phyloP scores from a whole-genome alignment of 2,888 invertebrate species.

The Lithophane semibrunnea region DNA sequence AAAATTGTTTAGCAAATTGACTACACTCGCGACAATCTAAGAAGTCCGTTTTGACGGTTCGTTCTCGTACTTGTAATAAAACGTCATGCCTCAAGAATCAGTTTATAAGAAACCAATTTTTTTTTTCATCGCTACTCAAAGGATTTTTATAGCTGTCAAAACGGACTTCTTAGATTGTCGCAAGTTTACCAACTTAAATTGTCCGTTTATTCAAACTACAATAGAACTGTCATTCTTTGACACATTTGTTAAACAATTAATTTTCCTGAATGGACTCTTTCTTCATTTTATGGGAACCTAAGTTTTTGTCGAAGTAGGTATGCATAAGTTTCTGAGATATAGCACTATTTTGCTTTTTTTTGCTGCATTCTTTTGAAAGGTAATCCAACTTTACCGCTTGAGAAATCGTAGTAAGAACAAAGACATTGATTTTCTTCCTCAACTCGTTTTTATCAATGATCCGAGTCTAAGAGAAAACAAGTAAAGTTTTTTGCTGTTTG shows the following conservation, averaged over 20 bases:
- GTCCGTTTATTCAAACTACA: too few species aligned
- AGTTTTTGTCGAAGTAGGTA: not conserved
- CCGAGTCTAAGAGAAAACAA: not conserved
- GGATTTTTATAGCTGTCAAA: too few species aligned
- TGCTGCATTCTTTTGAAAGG: not conserved
- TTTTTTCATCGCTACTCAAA: too few species aligned
- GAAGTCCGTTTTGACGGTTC: too few species aligned
- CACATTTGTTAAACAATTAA: not conserved
- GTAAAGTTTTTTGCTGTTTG: not conserved
- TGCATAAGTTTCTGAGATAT: not conserved
- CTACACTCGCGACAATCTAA: too few species aligned
- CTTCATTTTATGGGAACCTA: not conserved
- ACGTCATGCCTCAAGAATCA: too few species aligned
- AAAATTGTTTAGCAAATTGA: not conserved
- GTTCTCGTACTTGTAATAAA: too few species aligned
- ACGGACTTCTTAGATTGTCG: too few species aligned
- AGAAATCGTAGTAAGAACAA: not conserved
- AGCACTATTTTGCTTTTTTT: not conserved
- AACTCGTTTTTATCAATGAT: conserved; percentile 1
- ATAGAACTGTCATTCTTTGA: too few species aligned
- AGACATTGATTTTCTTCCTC: not conserved
- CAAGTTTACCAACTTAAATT: too few species aligned
- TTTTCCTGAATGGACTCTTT: too few species aligned
- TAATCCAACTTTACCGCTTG: not conserved
- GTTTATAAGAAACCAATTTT: too few species aligned